Evolutionary conservation across 2,797 vertebrate species (phyloP).

Genomic region (Myotis planiceps): DNA sequence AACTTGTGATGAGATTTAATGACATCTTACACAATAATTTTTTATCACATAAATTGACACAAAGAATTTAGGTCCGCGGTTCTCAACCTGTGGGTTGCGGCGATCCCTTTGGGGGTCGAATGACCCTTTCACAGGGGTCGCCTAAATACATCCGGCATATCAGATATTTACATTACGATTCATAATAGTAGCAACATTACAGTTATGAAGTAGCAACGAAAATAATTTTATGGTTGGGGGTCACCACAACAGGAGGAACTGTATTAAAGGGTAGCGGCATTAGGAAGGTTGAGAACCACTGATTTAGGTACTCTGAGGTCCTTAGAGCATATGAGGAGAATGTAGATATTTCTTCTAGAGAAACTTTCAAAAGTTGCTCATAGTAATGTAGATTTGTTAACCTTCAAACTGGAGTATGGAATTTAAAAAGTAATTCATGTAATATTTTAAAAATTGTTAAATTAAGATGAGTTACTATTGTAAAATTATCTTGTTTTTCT

Average conservation of each 20-base stretch:
- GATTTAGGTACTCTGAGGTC: background rate
- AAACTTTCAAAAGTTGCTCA: background rate
- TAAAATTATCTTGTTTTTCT: slow-evolving; percentile 37
- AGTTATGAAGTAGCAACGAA: too few relatives aligned
- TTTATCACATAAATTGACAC: background rate
- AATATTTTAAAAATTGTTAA: background rate
- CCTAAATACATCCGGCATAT: too few relatives aligned
- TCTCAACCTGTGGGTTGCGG: too few relatives aligned
- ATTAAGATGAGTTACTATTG: slow-evolving; percentile 25
- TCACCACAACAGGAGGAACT: too few relatives aligned
- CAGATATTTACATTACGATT: too few relatives aligned
- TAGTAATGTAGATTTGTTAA: background rate
- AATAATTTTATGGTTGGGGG: too few relatives aligned
- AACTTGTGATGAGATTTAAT: background rate
- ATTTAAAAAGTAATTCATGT: background rate
- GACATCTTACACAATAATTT: background rate
- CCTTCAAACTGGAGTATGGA: background rate
- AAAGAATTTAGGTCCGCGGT: background rate
- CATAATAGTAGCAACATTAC: too few relatives aligned
- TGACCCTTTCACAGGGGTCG: too few relatives aligned
- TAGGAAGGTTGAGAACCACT: too few relatives aligned
- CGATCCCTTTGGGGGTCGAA: too few relatives aligned
- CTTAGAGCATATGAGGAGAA: slow-evolving; percentile 3
- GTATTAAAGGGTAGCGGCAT: too few relatives aligned
- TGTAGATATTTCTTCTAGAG: background rate